Evolutionary conservation across 30 jellyfish, hydroid and myxozoan species (phyloP).

Genomic region (Sanderia malayensis): DNA sequence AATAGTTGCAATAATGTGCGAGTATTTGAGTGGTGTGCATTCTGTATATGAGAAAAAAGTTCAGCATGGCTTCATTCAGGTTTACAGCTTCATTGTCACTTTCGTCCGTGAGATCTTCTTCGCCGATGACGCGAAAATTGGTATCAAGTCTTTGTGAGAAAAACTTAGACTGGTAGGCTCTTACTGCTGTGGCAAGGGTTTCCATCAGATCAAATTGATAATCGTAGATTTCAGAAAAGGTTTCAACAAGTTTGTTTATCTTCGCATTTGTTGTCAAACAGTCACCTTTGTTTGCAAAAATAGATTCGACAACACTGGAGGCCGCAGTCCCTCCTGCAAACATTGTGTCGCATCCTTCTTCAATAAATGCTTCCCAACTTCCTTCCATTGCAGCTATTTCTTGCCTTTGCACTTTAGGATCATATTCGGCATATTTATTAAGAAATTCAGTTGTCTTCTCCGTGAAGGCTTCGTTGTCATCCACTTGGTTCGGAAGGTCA

Average conservation of each 20-base stretch:
- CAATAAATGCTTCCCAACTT: constrained; percentile 36
- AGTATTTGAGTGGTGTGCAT: constrained; percentile 24
- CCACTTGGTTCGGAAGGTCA: neutral
- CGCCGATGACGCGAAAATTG: constrained; percentile 4
- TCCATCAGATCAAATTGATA: constrained; percentile 68
- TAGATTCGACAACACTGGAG: constrained; percentile 25
- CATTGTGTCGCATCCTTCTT: constrained; percentile 45
- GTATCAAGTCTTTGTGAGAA: constrained; percentile 7
- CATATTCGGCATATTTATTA: constrained; percentile 29
- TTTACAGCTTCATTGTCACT: constrained; percentile 13
- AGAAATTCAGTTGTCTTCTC: neutral
- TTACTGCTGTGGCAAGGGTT: constrained; percentile 41
- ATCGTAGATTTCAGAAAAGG: constrained; percentile 37
- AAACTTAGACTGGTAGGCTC: constrained; percentile 21
- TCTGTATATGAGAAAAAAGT: constrained; percentile 12
- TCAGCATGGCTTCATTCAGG: constrained; percentile 10
- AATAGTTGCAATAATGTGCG: constrained; percentile 34
- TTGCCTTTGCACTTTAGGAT: constrained; percentile 48
- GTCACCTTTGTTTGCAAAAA: constrained; percentile 15
- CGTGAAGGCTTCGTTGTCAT: neutral
- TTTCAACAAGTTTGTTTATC: constrained; percentile 19
- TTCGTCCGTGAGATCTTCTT: constrained; percentile 8
- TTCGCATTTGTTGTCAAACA: constrained; percentile 42
- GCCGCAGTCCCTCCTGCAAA: constrained; percentile 45
- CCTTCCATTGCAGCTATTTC: constrained; percentile 32